Conservation (phyloP, 2,113 vertebrate genomes). For the Xenotilapia caudafasciata region DNA sequence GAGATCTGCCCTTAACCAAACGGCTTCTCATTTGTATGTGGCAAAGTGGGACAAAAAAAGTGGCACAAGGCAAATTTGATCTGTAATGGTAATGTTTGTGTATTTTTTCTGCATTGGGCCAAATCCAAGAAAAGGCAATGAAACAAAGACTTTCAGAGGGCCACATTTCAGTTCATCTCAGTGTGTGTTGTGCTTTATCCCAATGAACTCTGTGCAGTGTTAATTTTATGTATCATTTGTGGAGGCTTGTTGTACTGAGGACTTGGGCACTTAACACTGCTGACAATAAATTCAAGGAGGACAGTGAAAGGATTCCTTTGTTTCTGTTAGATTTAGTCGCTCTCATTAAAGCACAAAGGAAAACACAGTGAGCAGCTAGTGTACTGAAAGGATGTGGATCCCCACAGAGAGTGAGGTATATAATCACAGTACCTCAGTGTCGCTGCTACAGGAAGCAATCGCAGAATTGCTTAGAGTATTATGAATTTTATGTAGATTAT, state of each 20-base stretch:
- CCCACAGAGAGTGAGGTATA: conserved; percentile 1
- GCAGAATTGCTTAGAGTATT: neutral
- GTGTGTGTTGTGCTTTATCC: neutral
- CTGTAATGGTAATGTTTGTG: neutral
- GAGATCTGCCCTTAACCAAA: conserved; percentile 53
- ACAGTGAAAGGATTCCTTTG: conserved; percentile 56
- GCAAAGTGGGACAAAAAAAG: conserved; percentile 33
- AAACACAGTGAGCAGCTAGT: neutral
- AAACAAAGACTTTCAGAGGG: neutral
- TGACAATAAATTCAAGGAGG: conserved; percentile 31
- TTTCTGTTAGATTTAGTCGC: conserved; percentile 13
- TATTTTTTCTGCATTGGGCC: neutral
- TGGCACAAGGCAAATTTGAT: neutral
- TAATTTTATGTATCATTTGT: conserved; percentile 20
- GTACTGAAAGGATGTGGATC: neutral
- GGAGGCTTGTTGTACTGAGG: conserved; percentile 24
- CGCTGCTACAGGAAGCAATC: neutral
- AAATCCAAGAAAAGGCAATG: neutral
- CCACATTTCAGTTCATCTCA: neutral
- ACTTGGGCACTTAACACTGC: conserved; percentile 37
- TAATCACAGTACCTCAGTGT: neutral
- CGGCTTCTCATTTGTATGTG: conserved; percentile 19
- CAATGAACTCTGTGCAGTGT: neutral
- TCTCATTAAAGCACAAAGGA: conserved; percentile 16
- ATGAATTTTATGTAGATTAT: neutral